phyloP scores from a whole-genome alignment of 2,888 invertebrate species.

The Drosophila limbata region DNA sequence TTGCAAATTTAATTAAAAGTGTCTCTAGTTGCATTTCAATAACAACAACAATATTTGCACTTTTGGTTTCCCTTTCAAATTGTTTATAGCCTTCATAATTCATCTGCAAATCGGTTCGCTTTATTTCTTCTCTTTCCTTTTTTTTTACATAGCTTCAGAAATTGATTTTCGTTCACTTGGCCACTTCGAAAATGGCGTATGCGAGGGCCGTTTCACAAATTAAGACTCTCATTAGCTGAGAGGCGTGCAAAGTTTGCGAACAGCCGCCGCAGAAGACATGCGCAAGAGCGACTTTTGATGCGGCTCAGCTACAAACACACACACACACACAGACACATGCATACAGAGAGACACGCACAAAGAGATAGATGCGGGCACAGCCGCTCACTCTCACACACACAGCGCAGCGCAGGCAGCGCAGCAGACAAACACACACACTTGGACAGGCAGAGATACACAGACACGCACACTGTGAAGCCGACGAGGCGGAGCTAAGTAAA shows the following conservation, averaged over 20 bases:
- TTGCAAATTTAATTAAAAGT: neutral
- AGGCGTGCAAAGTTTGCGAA: constrained; percentile 35
- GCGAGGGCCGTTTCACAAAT: constrained; percentile 46
- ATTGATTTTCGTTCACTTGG: constrained; percentile 71
- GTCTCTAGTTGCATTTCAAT: neutral
- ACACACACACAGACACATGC: constrained; percentile 30
- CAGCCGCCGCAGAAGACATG: constrained; percentile 73
- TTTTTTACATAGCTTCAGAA: constrained; percentile 37
- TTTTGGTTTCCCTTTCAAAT: neutral
- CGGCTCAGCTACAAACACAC: constrained; percentile 58
- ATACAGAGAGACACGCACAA: constrained; percentile 24
- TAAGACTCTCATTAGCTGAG: neutral
- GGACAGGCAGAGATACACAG: constrained; percentile 28
- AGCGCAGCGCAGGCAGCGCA: constrained; percentile 17
- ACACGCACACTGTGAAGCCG: constrained; percentile 59
- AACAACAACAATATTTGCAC: constrained; percentile 5
- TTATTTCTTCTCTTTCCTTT: neutral
- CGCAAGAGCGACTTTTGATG: constrained; percentile 74
- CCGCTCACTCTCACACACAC: constrained; percentile 51
- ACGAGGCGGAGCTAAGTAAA: constrained; percentile 85
- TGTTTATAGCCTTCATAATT: constrained; percentile 16
- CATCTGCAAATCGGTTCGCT: constrained; percentile 10
- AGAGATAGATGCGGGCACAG: constrained; percentile 61
- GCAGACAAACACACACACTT: constrained; percentile 40
- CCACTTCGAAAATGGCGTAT: constrained; percentile 67